Base-by-base conservation (phyloP, 1,140 invertebrate genomes). In the Drosophila pectinifera region DNA sequence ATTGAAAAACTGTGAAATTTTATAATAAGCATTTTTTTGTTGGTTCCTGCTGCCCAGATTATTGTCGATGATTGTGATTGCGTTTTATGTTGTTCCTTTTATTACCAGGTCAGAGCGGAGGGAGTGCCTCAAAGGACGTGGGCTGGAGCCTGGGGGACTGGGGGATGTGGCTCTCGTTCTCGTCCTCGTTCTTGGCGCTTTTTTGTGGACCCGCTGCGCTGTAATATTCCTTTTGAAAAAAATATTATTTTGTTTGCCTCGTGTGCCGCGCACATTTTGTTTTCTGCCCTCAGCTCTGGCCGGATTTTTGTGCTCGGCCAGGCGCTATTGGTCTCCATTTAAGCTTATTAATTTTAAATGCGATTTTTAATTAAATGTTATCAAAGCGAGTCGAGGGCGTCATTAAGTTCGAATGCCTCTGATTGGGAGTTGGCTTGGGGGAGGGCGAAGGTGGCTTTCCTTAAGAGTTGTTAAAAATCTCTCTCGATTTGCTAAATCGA, bases 1-100 rank as follows among this genome's bases (percentile, higher is more conserved):
- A 91, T 90, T 90, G 89, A 91, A 91, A 89, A 91, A 91, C 86
- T 91, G 90, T 91, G 90, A 91, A 91, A 91, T 91, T 91, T 91
- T 89, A 91, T 91, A 91, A 91, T 91, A 91, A 91, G 86, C 90
- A 91, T 76, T 91, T 91, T 89, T 91, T 70, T 70, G 65, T 57
- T 57, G 41, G 41, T 70, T 73, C 76, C 69, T 65, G 77, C 80
- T 90, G 80, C 78, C 80, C 80, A 86, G 90, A 91, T 91, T 91
- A 91, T 91, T 91, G 85, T 88, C 85, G 90, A 91, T 91, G 86
- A 91, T 91, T 91, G 90, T 91, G 90, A 91, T 91, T 91, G 90
- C 85, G 79, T 86, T 91, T 83, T 76, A 90, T 89, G 80, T 89
- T 90, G 84, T 89, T 89, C 79, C 80, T 88, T 89, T 88, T 88